Conservation (phyloP, 2,797 vertebrate genomes). For the Poecilia picta region DNA sequence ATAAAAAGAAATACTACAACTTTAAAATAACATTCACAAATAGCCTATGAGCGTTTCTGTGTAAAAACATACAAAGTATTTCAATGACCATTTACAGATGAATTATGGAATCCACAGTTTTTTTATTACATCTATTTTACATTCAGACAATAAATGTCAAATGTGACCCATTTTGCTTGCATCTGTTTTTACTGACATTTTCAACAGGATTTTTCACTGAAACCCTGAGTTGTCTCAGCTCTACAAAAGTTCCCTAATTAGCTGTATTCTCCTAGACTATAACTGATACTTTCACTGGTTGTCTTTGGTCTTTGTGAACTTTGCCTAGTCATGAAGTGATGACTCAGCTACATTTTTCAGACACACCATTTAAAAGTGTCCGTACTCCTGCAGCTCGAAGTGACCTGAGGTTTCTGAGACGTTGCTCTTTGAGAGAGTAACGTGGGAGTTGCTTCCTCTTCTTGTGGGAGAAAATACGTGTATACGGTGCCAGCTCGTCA, state of each 20-base stretch:
- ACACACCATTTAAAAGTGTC: slow-evolving; percentile 4
- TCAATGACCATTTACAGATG: background rate
- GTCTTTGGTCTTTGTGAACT: background rate
- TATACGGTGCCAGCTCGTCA: slow-evolving; percentile 38
- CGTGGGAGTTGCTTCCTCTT: slow-evolving; percentile 40
- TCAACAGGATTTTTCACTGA: background rate
- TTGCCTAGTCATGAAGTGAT: background rate
- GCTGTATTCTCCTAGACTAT: background rate
- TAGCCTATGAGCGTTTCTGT: background rate
- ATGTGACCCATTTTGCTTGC: background rate
- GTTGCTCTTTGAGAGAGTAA: slow-evolving; percentile 14
- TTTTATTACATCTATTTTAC: background rate
- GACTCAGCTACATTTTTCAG: slow-evolving; percentile 14
- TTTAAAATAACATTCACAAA: background rate
- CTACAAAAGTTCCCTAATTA: background rate
- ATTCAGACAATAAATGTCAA: background rate
- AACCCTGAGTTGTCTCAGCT: background rate
- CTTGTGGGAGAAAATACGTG: slow-evolving; percentile 47
- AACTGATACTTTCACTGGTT: background rate
- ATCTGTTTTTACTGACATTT: background rate
- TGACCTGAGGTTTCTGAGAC: slow-evolving; percentile 19
- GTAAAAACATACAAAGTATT: background rate
- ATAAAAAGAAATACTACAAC: background rate
- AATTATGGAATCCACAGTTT: background rate
- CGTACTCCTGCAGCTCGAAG: slow-evolving; percentile 8